phyloP scores from a whole-genome alignment of 1,140 invertebrate genomes.

The Uloborus diversus region DNA sequence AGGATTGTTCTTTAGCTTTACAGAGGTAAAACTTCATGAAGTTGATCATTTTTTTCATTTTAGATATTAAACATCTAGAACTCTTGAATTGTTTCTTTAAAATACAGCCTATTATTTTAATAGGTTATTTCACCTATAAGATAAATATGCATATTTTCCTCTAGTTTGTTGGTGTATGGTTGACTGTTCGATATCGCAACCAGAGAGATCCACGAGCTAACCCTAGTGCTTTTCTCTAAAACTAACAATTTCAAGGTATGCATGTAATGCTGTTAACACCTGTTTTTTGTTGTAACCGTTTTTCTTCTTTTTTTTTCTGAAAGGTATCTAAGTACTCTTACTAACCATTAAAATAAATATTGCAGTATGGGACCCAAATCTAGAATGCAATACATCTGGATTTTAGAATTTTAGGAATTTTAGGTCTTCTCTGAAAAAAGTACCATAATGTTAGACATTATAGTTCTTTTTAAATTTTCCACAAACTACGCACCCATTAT shows the following conservation, averaged over 20 bases:
- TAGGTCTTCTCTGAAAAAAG: too few species aligned
- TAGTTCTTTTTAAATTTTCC: too few species aligned
- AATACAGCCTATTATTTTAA: not conserved
- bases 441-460: too few species aligned
- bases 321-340: too few species aligned
- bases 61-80: not conserved
- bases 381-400: too few species aligned
- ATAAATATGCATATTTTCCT: constrained; percentile 60
- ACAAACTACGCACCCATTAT: too few species aligned
- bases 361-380: too few species aligned
- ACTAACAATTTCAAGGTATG: constrained; percentile 46
- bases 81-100: not conserved
- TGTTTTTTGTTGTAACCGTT: too few species aligned
- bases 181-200: constrained; percentile 95
- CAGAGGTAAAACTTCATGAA: constrained; percentile 77
- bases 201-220: constrained; percentile 96
- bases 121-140: not conserved
- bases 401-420: too few species aligned
- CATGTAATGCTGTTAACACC: not conserved
- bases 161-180: constrained; percentile 96
- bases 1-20: constrained; percentile 96
- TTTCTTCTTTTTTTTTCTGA: too few species aligned
- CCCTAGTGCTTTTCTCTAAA: constrained; percentile 93
- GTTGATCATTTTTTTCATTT: not conserved
- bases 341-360: too few species aligned